These are phyloP conservation scores for Tor tambroides DNA, from an alignment of 2,113 vertebrate genomes.

Conservation along the genomic window DNA sequence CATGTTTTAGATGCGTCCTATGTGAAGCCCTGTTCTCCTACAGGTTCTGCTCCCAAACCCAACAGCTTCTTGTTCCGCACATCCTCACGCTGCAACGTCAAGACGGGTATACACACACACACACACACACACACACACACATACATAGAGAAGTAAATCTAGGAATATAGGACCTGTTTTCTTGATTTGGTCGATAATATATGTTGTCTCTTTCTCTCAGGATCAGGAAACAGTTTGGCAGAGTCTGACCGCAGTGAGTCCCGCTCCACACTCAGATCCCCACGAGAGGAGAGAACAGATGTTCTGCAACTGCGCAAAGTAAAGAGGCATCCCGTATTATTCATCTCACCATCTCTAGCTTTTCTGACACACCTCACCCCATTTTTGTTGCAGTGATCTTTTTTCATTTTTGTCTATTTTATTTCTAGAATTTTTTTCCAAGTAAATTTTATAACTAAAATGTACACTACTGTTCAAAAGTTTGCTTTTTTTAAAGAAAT, in stretches of 20 bases:
- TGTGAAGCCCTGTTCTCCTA: conserved; percentile 69
- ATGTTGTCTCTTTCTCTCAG: conserved; percentile 32
- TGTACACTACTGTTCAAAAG: too few relatives aligned
- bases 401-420: too few relatives aligned
- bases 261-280: conserved; percentile 66
- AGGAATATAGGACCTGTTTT: not conserved
- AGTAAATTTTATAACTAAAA: too few relatives aligned
- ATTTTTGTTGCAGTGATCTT: too few relatives aligned
- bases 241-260: conserved; percentile 76
- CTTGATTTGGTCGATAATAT: not conserved
- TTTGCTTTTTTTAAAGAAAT: too few relatives aligned
- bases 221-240: conserved; percentile 61
- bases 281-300: conserved; percentile 76
- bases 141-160: not conserved
- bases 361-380: not conserved
- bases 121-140: not conserved
- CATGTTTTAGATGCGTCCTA: conserved; percentile 62
- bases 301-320: conserved; percentile 82
- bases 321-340: not conserved
- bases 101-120: conserved; percentile 66
- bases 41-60: conserved; percentile 76
- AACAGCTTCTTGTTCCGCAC: conserved; percentile 89
- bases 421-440: too few relatives aligned
- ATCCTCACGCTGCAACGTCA: conserved; percentile 76
- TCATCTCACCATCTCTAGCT: not conserved